Base-by-base conservation (phyloP, 2,888 invertebrate genomes). In the Stictocephala bisonia region DNA sequence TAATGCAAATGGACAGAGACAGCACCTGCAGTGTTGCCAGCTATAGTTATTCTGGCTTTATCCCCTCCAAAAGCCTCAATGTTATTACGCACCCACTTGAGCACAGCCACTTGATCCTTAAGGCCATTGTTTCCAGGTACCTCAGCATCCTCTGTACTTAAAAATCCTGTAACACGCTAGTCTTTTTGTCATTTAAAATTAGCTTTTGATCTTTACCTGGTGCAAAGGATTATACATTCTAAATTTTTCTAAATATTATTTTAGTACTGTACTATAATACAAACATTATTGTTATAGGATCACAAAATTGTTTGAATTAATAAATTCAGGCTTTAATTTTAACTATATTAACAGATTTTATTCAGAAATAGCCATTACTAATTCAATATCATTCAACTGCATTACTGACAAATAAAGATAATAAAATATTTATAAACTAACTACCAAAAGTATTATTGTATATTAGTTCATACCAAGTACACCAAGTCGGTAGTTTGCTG, bases 1-100 rank as follows among this genome's bases (percentile, higher is more conserved):
- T 89, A 88, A 77, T 93, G 93, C 75, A 91, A 88, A 81, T 93
- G 91, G 0, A 90, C 91, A 78, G 92, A 90, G 3, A 90, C 91
- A 35, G 89, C 92, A 0, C 93, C 93, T 0, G 93, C 90, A 2
- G 93, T 92, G 80, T 88, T 86, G 1, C 93, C 93, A 0, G 88
- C 82, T 2, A 93, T 82, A 0, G 91, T 90, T 35, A 93, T 86
- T 72, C 89, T 89, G 50, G 89, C 86, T 0, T 91, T 88, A 84
- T 93, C 88, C 0, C 93, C 93, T 1, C 91, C 91, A 79, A 93
- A 93, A 81, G 85, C 85, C 77, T 87, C 84, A 73, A 93, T 90
- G 81, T 93, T 91, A 48, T 87, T 83, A 72, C 88, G 88, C 0
- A 92, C 84, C 92, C 92, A 93, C 78, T 87, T 86, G 40, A 93